A percentile compares a stretch with the other conserved stretches of the same genome.
These are phyloP conservation scores for Thymallus thymallus DNA, from an alignment of 2,113 vertebrate genomes.

Conservation along the genomic window DNA sequence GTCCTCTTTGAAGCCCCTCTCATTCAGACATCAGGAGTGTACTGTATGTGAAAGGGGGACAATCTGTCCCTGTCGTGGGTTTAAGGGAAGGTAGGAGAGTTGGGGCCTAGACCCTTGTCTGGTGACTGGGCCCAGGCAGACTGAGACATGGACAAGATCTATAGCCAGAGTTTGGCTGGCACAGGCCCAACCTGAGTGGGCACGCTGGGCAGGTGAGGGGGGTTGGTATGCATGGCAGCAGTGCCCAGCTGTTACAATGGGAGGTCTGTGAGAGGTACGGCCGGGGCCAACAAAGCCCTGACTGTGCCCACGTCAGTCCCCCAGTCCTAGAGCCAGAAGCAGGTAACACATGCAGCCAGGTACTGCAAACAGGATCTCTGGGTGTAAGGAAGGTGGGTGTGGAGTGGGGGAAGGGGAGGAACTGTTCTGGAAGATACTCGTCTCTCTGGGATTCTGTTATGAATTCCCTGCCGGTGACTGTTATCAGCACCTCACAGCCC, in stretches of 20 bases:
- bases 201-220: constrained; percentile 6
- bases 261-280: constrained; percentile 9
- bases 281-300: neutral
- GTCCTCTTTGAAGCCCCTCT: constrained; percentile 30
- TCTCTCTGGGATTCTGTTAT: neutral
- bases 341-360: constrained; percentile 1
- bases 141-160: constrained; percentile 12
- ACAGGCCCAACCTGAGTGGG: constrained; percentile 10
- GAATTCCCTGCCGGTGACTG: neutral
- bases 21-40: constrained; percentile 32
- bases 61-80: constrained; percentile 25
- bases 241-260: constrained; percentile 27
- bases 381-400: neutral
- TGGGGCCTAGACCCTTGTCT: constrained; percentile 1
- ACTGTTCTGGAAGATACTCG: neutral
- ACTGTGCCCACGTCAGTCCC: neutral
- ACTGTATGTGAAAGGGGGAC: constrained; percentile 40
- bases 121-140: neutral
- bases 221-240: constrained; percentile 6
- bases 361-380: neutral
- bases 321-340: neutral
- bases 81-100: constrained; percentile 36
- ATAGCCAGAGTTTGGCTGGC: constrained; percentile 26
- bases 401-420: neutral
- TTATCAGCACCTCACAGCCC: no score